Base-by-base conservation (phyloP, 2,888 invertebrate genomes). In the Andrena bucephala region DNA sequence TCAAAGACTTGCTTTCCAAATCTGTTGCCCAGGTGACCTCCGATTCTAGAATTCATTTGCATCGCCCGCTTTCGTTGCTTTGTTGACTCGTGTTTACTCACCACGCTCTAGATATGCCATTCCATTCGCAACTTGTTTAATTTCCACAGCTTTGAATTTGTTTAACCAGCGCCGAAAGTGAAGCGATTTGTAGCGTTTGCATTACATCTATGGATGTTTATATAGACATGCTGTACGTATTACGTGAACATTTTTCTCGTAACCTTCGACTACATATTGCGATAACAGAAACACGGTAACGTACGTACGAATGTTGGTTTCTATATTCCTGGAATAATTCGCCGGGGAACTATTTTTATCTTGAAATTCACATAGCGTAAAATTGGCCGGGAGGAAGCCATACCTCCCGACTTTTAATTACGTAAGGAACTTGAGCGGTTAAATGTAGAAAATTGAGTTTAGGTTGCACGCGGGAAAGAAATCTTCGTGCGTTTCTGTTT, bases 361-460 rank as follows among this genome's bases (percentile, higher is more conserved):
- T 48, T 8, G 20, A 80, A 71, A 71, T 80, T 62, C 54, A 6
- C 31, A 7, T 16, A 79, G 60, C 81, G 66, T 79, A 29, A 80
- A 81, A 81, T 80, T 72, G 24, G 29, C 57, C 50, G 4, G 10
- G 57, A 10, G 27, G 81, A 72, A 80, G 63, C 67, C 29, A n/a
- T 80, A 36, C 36, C 27, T 80, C 57, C 33, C 50, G 27, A 66
- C 36, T 60, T 52, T 62, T 68, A 72, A 72, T 81, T 80, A 81
- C 67, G 62, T 72, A 81, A 72, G 62, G 13, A 81, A 67, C 60
- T 24, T 50, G 60, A 62, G 52, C 27, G 24, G 50, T 81, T 57
- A 63, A 52, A 13, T 27, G 10, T 4, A 10, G 54, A 72, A 63
- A 81, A 80, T 57, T n/a, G 29, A 72, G 72, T 63, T 81, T 63